Evolutionary conservation across 2,888 invertebrate species (phyloP), one percentile per base, ranked within the genome.

Genomic region (Sphaerophoria taeniata): DNA sequence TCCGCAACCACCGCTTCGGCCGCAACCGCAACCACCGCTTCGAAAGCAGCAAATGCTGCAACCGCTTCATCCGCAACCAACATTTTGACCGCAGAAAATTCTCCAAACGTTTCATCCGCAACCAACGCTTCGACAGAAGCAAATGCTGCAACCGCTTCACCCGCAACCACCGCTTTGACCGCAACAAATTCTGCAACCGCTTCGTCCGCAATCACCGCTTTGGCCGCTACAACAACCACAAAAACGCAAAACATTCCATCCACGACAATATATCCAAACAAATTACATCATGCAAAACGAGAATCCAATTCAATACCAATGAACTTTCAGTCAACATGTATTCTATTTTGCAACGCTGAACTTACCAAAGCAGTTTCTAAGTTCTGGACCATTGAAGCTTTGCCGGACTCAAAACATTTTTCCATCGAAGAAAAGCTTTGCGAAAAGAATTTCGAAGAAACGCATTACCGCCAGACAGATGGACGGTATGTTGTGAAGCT

Each of bases 401-500:
- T 72, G 34, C 51, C 60, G 2, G 16, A 43, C 3, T 12, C 16
- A 0, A 61, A 63, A 39, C 33, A 55, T 34, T 5, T 47, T 9
- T n/a, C 53, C 11, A 14, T 45, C 12, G 55, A 63, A 47, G 74
- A 74, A 45, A 34, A 74, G 11, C 0, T n/a, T 3, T 71, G 71
- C n/a, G 63, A 77, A 47, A 12, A 70, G 14, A 36, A 63, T 11
- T 71, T 47, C 14, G 71, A 63, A 11, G 56, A 58, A 12, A 39
- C 55, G 2, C 43, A 51, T 16, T 67, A 14, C 51, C 51, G 72
- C 39, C 69, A 74, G 9, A 9, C 36, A 1, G 53, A 72, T 16
- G 78, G 58, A 11, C 56, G 61, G 5, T 83, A 60, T 36, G 36
- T 74, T 0, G 74, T n/a, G n/a, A n/a, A n/a, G n/a, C n/a, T n/a